Conservation (phyloP, 2,888 invertebrate species). For the Elaeidobius kamerunicus region DNA sequence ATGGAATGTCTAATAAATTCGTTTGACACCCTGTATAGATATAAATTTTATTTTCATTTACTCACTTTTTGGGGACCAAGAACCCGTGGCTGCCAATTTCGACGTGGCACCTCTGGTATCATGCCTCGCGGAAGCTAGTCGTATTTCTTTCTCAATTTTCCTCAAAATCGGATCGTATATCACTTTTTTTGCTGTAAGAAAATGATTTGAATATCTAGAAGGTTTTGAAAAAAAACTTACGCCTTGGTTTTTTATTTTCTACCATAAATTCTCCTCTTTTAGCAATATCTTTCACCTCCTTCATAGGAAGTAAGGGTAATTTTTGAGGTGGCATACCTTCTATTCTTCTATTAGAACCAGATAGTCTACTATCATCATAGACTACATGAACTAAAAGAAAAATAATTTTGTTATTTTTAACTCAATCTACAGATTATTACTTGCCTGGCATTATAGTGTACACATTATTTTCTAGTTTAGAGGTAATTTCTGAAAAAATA, state of each 20-base stretch:
- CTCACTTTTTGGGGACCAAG: constrained; percentile 30
- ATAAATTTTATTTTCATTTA: background rate
- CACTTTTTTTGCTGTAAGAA: constrained; percentile 30
- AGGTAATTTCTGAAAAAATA: constrained; percentile 23
- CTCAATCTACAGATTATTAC: background rate
- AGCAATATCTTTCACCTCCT: constrained; percentile 27
- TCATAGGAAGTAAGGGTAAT: constrained; percentile 28
- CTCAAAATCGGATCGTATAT: constrained; percentile 28
- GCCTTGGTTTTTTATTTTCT: constrained; percentile 19
- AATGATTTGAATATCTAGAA: constrained; percentile 3
- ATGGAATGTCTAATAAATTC: too few relatives aligned
- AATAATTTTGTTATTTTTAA: background rate
- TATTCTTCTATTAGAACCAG: background rate
- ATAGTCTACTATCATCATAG: constrained; percentile 34
- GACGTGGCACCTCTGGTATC: background rate
- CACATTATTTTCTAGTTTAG: constrained; percentile 11
- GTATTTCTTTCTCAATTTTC: constrained; percentile 23
- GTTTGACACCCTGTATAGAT: too few relatives aligned
- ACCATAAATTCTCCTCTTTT: constrained; percentile 31
- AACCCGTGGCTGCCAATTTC: constrained; percentile 8
- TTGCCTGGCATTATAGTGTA: constrained; percentile 39
- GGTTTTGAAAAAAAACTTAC: constrained; percentile 12
- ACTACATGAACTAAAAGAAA: constrained; percentile 31
- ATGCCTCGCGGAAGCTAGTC: constrained; percentile 3
- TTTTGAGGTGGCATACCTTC: constrained; percentile 15